Base-by-base conservation (phyloP, 2,888 invertebrate genomes). In the Byasa hedistus region DNA sequence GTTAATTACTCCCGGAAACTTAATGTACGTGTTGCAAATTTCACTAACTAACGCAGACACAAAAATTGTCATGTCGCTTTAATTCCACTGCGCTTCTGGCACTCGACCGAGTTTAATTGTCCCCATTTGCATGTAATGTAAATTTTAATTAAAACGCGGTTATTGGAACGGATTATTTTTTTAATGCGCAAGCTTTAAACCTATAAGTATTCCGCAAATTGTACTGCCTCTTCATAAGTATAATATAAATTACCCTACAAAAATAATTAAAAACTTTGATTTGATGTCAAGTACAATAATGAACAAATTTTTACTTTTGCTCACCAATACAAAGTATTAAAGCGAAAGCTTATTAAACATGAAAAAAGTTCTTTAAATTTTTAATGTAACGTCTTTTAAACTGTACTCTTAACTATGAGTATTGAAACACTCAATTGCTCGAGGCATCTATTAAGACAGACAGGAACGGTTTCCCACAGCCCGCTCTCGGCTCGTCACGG, bases 381-480 rank as follows among this genome's bases (percentile, higher is more conserved):
- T 51, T 17, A 54, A 24, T 21, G 32, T 8, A 24, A 51, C 36
- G 22, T 65, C 82, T 82, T 77, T 78, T 75, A 76, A 77, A 81
- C 79, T 78, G 74, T 76, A 78, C 75, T 70, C 69, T 73, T 75
- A 79, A 81, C 79, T 79, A 82, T 77, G 79, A 79, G 78, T 78
- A 79, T 78, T 80, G 78, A 80, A 81, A 80, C 75, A 78, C 78
- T 76, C 73, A 77, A 77, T 75, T 84, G 86, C 89, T 87, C 83
- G 76, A 83, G 89, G 86, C 86, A 85, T 77, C 84, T 85, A 88
- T 87, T 88, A 88, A 84, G 81, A 59, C 79, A 81, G 85, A 82
- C 87, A 85, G 85, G 85, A 85, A 88, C 87, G 84, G 85, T 84
- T 91, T 91, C 91, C 87, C 91, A 91, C 89, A 88, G 88, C 84